Evolutionary conservation across 1,140 invertebrate genomes (phyloP).

Genomic region (Acromyrmex charruanus): DNA sequence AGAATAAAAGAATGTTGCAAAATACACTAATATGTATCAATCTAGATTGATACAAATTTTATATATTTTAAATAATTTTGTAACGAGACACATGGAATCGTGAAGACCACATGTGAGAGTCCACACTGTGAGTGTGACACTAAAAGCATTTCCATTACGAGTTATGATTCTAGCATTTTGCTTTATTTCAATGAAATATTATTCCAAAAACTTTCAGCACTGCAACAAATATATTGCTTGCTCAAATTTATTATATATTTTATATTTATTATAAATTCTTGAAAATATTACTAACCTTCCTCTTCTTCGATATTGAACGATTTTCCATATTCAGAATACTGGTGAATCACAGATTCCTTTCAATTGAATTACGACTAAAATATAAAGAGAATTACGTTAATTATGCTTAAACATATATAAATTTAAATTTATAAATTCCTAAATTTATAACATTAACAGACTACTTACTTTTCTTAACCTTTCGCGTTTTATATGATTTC

Average conservation of each 20-base stretch:
- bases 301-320: constrained; percentile 84
- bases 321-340: constrained; percentile 78
- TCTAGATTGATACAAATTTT: not conserved
- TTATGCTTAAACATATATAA: not conserved
- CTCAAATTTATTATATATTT: constrained; percentile 1
- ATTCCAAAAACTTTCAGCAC: constrained; percentile 30
- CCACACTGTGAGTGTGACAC: constrained; percentile 7
- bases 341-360: not conserved
- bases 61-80: not conserved
- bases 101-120: not conserved
- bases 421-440: too few species aligned
- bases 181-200: constrained; percentile 67
- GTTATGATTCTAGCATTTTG: not conserved
- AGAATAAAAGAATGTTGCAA: not conserved
- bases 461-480: not conserved
- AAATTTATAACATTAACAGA: too few species aligned
- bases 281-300: constrained; percentile 81
- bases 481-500: too few species aligned
- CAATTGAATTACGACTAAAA: not conserved
- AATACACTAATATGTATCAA: not conserved
- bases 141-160: constrained; percentile 64
- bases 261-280: constrained; percentile 21
- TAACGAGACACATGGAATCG: not conserved
- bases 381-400: not conserved
- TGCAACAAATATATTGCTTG: constrained; percentile 61